A percentile compares a stretch with the other conserved stretches of the same genome.
Conservation (phyloP, 1,140 invertebrate genomes). For the Maniola jurtina region DNA sequence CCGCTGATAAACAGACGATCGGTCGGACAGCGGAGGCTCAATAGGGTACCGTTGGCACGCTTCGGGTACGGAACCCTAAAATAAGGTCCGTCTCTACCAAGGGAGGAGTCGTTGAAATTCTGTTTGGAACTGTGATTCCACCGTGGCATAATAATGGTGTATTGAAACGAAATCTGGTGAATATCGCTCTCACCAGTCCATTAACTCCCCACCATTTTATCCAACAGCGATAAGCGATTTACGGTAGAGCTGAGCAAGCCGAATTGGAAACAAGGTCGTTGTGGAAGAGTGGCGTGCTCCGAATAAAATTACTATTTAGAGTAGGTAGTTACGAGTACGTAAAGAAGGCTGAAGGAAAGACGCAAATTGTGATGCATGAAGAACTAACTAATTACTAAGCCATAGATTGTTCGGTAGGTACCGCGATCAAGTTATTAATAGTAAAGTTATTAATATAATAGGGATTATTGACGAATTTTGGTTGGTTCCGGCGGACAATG, state of each 20-base stretch:
- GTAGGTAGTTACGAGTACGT: neutral
- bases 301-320: constrained; percentile 53
- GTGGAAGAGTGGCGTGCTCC: constrained; percentile 53
- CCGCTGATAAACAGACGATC: too few relatives aligned
- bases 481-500: too few relatives aligned
- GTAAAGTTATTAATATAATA: too few relatives aligned
- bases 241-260: constrained; percentile 53
- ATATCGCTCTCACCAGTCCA: constrained; percentile 55
- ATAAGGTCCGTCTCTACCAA: neutral
- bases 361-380: too few relatives aligned
- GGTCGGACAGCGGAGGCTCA: too few relatives aligned
- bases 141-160: neutral
- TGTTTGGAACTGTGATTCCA: neutral
- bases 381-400: too few relatives aligned
- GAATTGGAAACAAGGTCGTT: constrained; percentile 69
- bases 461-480: too few relatives aligned
- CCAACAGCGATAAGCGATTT: constrained; percentile 65
- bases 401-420: too few relatives aligned
- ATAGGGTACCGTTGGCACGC: too few relatives aligned
- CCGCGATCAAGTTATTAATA: too few relatives aligned
- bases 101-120: neutral
- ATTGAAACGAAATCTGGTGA: constrained; percentile 44
- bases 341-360: too few relatives aligned
- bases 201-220: constrained; percentile 51
- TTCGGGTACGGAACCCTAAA: too few relatives aligned